Evolutionary conservation across 1,140 invertebrate species (phyloP), one percentile per base, ranked within the genome.

Genomic region (Anoplolepis gracilipes): DNA sequence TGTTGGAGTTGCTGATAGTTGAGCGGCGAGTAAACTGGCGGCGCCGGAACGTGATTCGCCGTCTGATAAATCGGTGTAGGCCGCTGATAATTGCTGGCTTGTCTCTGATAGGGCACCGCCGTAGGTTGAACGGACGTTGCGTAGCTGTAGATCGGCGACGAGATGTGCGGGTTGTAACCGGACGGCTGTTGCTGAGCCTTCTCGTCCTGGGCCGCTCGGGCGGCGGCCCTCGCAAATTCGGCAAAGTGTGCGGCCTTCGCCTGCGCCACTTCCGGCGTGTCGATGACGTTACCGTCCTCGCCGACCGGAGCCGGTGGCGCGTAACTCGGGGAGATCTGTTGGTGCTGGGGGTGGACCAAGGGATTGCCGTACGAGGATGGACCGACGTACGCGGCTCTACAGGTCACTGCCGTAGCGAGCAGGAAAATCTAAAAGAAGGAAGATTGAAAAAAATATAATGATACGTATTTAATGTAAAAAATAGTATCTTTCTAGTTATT

Each of bases 261-360:
- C 59, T 94, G 93, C 4, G 94, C 93, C 11, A 95, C 95, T 92
- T 95, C 95, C 75, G 95, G 95, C 0, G 95, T 96, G 81, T 96
- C 95, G 76, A 95, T 94, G 1, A 95, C 94, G 67, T 93, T 93
- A 5, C 95, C 95, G 64, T 95, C 94, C 33, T 95, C 95, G 25
- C 96, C 96, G 3, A 96, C 94, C 1, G 96, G 96, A 36, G 96
- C 96, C 8, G 96, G 96, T 1, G 94, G 94, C 19, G 92, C 92
- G 55, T 91, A 95, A 53, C 88, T 94, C 46, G 90, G 92, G 0
- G 75, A 70, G 0, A 85, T 67, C 2, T 72, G 85, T 25, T 90
- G 93, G 13, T 78, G 33, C 30, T 90, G 93, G 11, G 75, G 61
- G 25, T 59, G 91, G 0, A 87, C 6, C 22, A 85, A 61, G 19